Evolutionary conservation across 2,113 vertebrate species (phyloP), one percentile per base, ranked within the genome.

Genomic region (Hucho hucho): DNA sequence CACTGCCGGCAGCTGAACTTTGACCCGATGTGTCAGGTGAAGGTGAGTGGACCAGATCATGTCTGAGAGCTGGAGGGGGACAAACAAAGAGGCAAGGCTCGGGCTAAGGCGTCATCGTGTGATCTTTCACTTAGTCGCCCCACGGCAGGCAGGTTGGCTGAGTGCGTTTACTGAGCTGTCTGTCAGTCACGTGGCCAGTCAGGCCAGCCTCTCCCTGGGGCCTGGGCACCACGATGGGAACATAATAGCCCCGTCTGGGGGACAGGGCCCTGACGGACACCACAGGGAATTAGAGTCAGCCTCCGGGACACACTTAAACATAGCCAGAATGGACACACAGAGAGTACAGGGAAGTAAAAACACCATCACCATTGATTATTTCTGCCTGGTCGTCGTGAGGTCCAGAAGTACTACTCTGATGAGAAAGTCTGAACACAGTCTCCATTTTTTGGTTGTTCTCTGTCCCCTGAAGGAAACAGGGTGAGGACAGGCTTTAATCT

Each of bases 221-320:
- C 78, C 78, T 28, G 61, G 72, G 87, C 84, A 91, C 71, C 80
- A 16, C 77, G 80, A 90, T 71, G 64, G 86, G 86, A 91, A 94
- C 94, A 94, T 92, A 93, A 93, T 92, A 92, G 77, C 86, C 79
- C 88, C 79, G 89, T 92, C 93, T 75, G 46, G 75, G 90, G 90
- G 92, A 93, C 90, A 90, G 87, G 88, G 90, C 90, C 92, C 87
- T 92, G 89, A 94, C 90, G 89, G 91, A 93, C 88, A 93, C 91
- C 87, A 64, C 29, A 14, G 81, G 90, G 91, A 93, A 92, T 92
- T 90, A 87, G 79, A 87, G 75, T 58, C 80, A 82, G 78, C 80
- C 89, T 85, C 79, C 87, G 86, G 88, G 91, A 82, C 47, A 86
- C 72, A 78, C 81, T 75, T 85, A 86, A 86, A 84, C 43, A n/a